Percentiles rank a stretch among this genome's conserved stretches.
Conservation (phyloP, 2,797 vertebrate genomes). For the Anguilla megastoma region DNA sequence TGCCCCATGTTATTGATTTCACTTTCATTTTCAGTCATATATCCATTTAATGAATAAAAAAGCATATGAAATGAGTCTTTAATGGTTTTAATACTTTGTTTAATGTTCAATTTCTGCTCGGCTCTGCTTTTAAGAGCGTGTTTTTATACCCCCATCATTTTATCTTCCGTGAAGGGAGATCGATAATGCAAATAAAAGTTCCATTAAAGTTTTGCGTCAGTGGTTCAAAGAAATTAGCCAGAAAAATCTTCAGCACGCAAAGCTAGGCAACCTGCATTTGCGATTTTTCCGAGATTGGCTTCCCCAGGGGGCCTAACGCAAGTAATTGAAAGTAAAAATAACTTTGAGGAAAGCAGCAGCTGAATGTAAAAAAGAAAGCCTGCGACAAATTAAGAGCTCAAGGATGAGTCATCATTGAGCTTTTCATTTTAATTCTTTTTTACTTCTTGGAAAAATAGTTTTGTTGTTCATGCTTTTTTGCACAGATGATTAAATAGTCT, state of each 20-base stretch:
- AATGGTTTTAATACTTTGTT: not conserved
- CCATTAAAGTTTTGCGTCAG: constrained; percentile 33
- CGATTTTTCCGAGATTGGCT: not conserved
- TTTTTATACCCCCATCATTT: not conserved
- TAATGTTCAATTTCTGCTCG: not conserved
- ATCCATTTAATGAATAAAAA: not conserved
- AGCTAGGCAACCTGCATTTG: not conserved
- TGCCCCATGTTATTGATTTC: not conserved
- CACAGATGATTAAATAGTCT: not conserved
- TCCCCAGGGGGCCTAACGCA: not conserved
- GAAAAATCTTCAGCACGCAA: not conserved
- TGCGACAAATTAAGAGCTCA: not conserved
- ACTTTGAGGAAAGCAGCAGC: not conserved
- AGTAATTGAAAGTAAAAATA: constrained; percentile 37
- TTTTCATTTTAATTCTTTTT: not conserved
- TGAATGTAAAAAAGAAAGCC: not conserved
- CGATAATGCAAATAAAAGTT: constrained; percentile 28
- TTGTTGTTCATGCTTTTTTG: not conserved
- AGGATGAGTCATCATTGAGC: not conserved
- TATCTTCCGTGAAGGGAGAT: not conserved
- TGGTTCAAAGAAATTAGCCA: constrained; percentile 25
- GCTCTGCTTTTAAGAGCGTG: not conserved
- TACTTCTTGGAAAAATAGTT: not conserved
- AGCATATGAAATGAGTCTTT: not conserved
- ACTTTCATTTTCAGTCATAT: not conserved